Conservation (phyloP, 2,113 vertebrate genomes). For the Gnathonemus echidnorhynchus region DNA sequence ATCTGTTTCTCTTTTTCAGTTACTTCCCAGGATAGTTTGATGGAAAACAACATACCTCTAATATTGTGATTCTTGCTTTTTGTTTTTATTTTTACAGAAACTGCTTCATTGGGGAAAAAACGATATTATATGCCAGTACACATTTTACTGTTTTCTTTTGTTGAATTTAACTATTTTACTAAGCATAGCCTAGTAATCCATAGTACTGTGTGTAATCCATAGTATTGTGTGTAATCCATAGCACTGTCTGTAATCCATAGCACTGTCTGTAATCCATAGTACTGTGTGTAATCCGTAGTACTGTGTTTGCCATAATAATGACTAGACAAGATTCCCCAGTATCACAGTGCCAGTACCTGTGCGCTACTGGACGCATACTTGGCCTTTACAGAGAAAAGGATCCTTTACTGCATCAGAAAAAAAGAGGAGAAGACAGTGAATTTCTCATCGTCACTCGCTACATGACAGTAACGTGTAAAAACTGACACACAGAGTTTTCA, state of each 20-base stretch:
- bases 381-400: constrained; percentile 42
- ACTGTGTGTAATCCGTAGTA: neutral
- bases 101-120: constrained; percentile 18
- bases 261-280: too few species aligned
- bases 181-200: neutral
- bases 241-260: too few species aligned
- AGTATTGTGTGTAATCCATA: neutral
- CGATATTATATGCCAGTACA: neutral
- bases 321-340: neutral
- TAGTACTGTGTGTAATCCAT: neutral
- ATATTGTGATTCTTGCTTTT: constrained; percentile 35
- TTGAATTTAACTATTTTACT: neutral
- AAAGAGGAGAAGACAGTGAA: constrained; percentile 27
- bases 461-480: constrained; percentile 98
- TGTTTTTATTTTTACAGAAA: constrained; percentile 24
- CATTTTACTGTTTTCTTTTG: neutral
- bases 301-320: neutral
- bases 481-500: constrained; percentile 98
- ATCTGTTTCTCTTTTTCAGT: constrained; percentile 40
- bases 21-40: constrained; percentile 30
- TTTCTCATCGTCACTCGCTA: constrained; percentile 54
- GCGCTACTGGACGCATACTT: constrained; percentile 38
- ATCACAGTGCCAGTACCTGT: neutral
- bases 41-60: constrained; percentile 29
- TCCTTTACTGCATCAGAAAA: constrained; percentile 43